These are phyloP conservation scores for Abrostola tripartita DNA, from an alignment of 2,888 invertebrate species.

Conservation along the genomic window DNA sequence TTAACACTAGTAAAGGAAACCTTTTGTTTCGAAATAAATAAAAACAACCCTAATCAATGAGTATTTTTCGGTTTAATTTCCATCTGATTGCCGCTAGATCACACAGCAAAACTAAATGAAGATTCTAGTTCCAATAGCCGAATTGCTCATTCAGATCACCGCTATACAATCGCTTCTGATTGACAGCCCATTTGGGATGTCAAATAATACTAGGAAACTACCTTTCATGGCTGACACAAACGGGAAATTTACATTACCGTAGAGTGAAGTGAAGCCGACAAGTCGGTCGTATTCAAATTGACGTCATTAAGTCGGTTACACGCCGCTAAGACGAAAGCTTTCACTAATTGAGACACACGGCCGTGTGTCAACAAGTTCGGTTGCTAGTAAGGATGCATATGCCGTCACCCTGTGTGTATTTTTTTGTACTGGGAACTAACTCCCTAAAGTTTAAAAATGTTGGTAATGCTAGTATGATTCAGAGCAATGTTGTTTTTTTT, in stretches of 20 bases:
- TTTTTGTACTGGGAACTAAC: too few relatives aligned
- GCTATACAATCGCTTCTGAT: slow-evolving; percentile 67
- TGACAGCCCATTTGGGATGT: slow-evolving; percentile 75
- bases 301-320: slow-evolving; percentile 74
- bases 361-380: not conserved
- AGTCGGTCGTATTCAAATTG: slow-evolving; percentile 78
- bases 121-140: slow-evolving; percentile 52
- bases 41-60: slow-evolving; percentile 45
- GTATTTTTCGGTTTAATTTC: slow-evolving; percentile 29
- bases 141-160: slow-evolving; percentile 59
- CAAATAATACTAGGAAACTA: slow-evolving; percentile 75
- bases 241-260: slow-evolving; percentile 75
- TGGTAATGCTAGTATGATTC: too few relatives aligned
- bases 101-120: slow-evolving; percentile 53
- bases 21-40: not conserved
- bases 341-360: slow-evolving; percentile 51
- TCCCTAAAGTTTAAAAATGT: too few relatives aligned
- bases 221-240: slow-evolving; percentile 62
- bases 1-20: too few relatives aligned
- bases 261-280: slow-evolving; percentile 67
- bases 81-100: slow-evolving; percentile 36
- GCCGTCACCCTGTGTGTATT: not conserved
- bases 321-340: slow-evolving; percentile 61
- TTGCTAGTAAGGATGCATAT: not conserved
- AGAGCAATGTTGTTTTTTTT: too few relatives aligned